Evolutionary conservation across 2,888 invertebrate species (phyloP).

Genomic region (Tetragonula carbonaria): DNA sequence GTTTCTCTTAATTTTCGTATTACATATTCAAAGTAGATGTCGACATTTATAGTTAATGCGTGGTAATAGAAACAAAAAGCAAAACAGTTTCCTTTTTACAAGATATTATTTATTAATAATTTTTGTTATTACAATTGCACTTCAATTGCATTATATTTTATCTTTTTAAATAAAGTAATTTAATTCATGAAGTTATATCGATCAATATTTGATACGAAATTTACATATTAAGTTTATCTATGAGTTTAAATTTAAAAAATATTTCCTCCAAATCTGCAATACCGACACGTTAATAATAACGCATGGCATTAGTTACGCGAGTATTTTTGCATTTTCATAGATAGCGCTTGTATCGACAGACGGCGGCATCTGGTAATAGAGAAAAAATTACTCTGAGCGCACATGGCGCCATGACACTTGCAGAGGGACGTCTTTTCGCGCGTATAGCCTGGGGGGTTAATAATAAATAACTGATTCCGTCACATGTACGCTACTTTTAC

Average conservation of each 20-base stretch:
- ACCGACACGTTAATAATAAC: conserved; percentile 19
- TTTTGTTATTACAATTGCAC: not conserved
- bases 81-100: not conserved
- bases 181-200: not conserved
- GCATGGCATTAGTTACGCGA: conserved; percentile 1
- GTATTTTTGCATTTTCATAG: not conserved
- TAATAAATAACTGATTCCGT: conserved; percentile 66
- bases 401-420: conserved; percentile 42
- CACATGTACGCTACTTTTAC: conserved; percentile 48
- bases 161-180: not conserved
- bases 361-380: conserved; percentile 28
- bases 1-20: not conserved
- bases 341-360: not conserved
- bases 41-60: not conserved
- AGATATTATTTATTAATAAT: not conserved
- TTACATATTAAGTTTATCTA: not conserved
- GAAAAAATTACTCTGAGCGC: conserved; percentile 12
- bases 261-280: conserved; percentile 2
- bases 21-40: not conserved
- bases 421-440: conserved; percentile 56
- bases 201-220: not conserved
- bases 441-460: conserved; percentile 62
- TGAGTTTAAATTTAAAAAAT: conserved; percentile 5
- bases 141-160: not conserved
- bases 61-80: not conserved